Evolutionary conservation across 2,113 vertebrate genomes (phyloP), one percentile per base, ranked within the genome.

Genomic region (Clarias batrachus): DNA sequence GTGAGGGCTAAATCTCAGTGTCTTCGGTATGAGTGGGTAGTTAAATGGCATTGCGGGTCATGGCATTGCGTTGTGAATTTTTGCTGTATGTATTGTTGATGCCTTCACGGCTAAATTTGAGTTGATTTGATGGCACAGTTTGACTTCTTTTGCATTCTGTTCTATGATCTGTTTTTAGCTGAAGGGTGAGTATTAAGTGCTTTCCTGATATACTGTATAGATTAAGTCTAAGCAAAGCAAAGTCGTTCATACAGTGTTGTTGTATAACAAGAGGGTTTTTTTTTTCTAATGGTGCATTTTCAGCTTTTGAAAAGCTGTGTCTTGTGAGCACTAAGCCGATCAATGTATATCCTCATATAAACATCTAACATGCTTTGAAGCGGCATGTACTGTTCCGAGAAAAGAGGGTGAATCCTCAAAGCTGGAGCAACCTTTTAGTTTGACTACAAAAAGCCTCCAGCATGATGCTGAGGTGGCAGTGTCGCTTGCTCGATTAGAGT

Each of bases 401-500:
- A 87, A 85, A 80, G 83, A 79, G 60, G 86, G 65, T 63, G 81
- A 89, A 85, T 86, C 84, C 84, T 76, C 81, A 66, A 74, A 81
- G 73, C 62, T 16, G 74, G 25, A 86, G 65, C 73, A 85, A 82
- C 73, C 57, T 86, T 87, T 87, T 81, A 57, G 12, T 81, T 88
- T n/a, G 4, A 52, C 27, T 80, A 70, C 57, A 81, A 86, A 88
- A 87, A 89, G 78, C 78, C 83, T 68, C 54, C 84, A 41, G 81
- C 78, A 80, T 66, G 78, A 83, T 84, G 88, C 81, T 87, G 62
- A 82, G 85, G 79, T 81, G 70, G 73, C 84, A 78, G 57, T 66
- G 84, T 83, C 71, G n/a, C 56, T 52, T 82, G 60, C 81, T 90
- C 86, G 90, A 90, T 86, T 77, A 85, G 84, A 56, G 82, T 81